Base-by-base conservation (phyloP, 2,797 vertebrate species). In the Danio aesculapii region DNA sequence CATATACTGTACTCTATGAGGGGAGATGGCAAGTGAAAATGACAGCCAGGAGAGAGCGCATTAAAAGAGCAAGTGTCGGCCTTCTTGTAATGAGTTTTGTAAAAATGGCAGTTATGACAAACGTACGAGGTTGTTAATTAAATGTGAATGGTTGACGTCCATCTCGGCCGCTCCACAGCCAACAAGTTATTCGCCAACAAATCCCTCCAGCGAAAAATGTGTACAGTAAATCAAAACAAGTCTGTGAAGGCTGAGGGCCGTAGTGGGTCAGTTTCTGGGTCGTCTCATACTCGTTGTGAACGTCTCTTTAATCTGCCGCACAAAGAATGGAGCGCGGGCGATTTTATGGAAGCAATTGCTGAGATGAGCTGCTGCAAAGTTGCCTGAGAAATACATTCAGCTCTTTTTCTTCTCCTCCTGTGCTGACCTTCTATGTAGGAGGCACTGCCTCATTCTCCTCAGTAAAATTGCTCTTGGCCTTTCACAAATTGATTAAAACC, bases 401-500 rank as follows among this genome's bases (percentile, higher is more conserved):
- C 74, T 62, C 39, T 44, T 69, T 67, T 52, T 71, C n/a, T 67
- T 13, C 58, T n/a, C 49, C 11, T 59, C 46, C 81, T 75, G 47
- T 70, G 39, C 73, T 86, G 83, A 78, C 79, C 79, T 86, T 83
- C 71, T 77, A 69, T 76, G 58, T 79, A 78, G 86, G 77, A 88
- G 83, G 85, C 86, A 85, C 83, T 55, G 70, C 64, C 83, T 86
- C 77, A 82, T 86, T 89, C 86, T 87, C 77, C 83, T 83, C 82
- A 21, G 71, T 58, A 83, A 86, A 86, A 90, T 85, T 84, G 81
- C 87, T 86, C 73, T 87, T 67, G 82, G 81, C 87, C 89, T 89
- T 91, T 91, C 85, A 83, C 85, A 87, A 89, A 88, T 88, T 92
- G 89, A 92, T 92, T 92, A 90, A 91, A 92, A 88, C 85, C 87